Evolutionary conservation across 2,888 invertebrate species (phyloP), one percentile per base, ranked within the genome.

Genomic region (Orthonychiurus folsomi): DNA sequence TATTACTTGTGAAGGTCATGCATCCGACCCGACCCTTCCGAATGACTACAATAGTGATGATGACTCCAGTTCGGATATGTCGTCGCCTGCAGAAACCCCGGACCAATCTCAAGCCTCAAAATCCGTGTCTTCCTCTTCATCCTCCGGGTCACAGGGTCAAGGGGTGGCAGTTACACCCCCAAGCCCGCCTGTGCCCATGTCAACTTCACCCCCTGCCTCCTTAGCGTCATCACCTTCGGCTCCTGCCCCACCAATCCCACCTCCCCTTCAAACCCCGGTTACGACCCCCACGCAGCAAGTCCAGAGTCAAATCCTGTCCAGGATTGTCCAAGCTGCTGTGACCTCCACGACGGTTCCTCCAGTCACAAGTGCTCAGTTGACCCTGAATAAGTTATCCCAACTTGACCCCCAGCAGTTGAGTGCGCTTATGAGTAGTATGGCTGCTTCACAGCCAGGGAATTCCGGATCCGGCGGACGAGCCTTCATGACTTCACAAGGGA

Each of bases 1-100:
- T 89, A n/a, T 91, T 52, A 94, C 94, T 56, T 87, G 89, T 76
- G 94, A 94, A 76, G 93, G 93, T 0, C 85, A 89, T 56, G 83
- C 88, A 26, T 87, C 87, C 21, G 84, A 90, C 63, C 91, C 92
- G 1, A 86, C 89, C 72, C 88, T 88, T 75, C 93, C 91, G 18
- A 85, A 86, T 66, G 87, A 88, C 69, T 93, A 93, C 78, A 84
- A 89, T 71, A 89, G 87, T 65, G 88, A 88, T 64, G 93, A 93
- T 73, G 93, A 94, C 74, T 88, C 89, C 9, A 93, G 90, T 76
- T 87, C 86, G 12, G 86, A 74, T 56, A 69, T 71, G 18, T 72
- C 71, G 1, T 69, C 70, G 15, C 71, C 73, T 2, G 71, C 71
- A 50, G 71, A 66, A 26, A 70, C 68, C 2, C 69, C 70, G 15